Evolutionary conservation across 2,797 vertebrate species (phyloP).

Genomic region (Coluber constrictor): DNA sequence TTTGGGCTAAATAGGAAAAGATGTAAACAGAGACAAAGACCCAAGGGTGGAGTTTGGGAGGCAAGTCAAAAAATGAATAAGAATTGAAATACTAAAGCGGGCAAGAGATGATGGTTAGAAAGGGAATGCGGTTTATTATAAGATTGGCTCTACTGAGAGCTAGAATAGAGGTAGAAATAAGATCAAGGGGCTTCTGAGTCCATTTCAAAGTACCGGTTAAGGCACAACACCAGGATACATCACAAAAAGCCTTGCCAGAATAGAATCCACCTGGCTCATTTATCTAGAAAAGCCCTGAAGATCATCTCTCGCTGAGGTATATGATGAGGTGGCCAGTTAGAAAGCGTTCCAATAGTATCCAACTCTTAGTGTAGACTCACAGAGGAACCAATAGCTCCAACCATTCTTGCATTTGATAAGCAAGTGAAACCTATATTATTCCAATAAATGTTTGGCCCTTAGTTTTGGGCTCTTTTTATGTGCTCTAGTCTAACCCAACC

Average conservation of each 20-base stretch:
- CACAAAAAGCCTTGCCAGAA: not conserved
- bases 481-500: too few relatives aligned
- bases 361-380: not conserved
- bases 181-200: not conserved
- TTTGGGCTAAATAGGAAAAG: too few relatives aligned
- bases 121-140: too few relatives aligned
- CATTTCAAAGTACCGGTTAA: not conserved
- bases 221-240: not conserved
- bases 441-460: not conserved
- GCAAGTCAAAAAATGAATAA: too few relatives aligned
- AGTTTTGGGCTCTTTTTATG: not conserved
- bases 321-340: not conserved
- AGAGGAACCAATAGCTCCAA: not conserved
- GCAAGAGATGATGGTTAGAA: too few relatives aligned
- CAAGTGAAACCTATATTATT: not conserved
- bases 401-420: not conserved
- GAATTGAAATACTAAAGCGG: too few relatives aligned
- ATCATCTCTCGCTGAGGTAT: not conserved
- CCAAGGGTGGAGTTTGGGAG: too few relatives aligned
- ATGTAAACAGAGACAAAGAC: too few relatives aligned
- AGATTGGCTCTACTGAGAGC: too few relatives aligned
- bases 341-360: not conserved
- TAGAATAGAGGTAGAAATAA: too few relatives aligned
- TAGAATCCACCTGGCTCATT: not conserved
- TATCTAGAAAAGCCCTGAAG: not conserved